Conservation (phyloP, 1,140 invertebrate species). For the Augochlora pura region DNA sequence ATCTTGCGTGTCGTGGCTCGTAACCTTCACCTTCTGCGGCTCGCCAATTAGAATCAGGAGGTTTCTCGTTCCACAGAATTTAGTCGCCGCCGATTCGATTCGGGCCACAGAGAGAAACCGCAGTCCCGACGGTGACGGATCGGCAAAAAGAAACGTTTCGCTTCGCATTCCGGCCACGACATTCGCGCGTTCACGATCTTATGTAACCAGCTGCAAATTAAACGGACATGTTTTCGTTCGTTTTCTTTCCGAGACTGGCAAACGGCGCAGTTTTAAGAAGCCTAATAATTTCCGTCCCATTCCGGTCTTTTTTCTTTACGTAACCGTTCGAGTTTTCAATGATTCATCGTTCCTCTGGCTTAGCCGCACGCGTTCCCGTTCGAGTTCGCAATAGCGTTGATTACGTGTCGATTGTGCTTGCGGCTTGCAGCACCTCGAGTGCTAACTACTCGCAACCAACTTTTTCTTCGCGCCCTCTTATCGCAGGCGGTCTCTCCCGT, state of each 20-base stretch:
- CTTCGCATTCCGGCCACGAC: neutral
- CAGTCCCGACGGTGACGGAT: too few species aligned
- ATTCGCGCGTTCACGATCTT: neutral
- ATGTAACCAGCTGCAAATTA: conserved; percentile 1
- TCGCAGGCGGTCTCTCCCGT: conserved; percentile 3
- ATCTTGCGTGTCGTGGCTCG: conserved; percentile 15
- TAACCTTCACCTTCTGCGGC: conserved; percentile 44
- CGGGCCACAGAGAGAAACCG: neutral
- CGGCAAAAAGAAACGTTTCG: neutral
- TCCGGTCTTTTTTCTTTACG: neutral
- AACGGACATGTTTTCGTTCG: neutral
- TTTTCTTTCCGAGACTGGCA: neutral
- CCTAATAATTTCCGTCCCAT: neutral
- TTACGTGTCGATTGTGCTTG: neutral
- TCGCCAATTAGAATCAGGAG: conserved; percentile 32
- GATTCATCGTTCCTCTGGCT: conserved; percentile 1
- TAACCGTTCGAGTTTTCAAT: conserved; percentile 1
- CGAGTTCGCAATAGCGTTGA: neutral
- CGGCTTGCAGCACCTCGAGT: neutral
- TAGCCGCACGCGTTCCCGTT: too few species aligned
- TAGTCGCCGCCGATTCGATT: neutral
- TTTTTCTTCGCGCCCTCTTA: neutral
- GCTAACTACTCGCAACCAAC: neutral
- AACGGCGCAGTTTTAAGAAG: conserved; percentile 8
- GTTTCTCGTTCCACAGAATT: conserved; percentile 8